Evolutionary conservation across 2,113 vertebrate species (phyloP).

Genomic region (Neogobius melanostomus): DNA sequence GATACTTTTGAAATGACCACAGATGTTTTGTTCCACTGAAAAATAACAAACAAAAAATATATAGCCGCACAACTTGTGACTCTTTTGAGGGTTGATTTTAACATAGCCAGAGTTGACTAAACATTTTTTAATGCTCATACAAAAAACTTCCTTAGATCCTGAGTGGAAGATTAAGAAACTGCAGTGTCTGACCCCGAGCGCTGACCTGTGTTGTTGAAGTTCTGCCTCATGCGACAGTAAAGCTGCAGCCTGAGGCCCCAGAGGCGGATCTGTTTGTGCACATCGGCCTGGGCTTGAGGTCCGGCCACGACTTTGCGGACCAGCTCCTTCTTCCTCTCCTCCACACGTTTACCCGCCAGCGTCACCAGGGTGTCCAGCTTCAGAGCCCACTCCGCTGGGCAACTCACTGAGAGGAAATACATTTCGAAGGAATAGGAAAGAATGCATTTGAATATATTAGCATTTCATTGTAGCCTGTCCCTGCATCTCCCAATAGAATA

Average conservation of each 20-base stretch:
- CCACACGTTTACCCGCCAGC: conserved; percentile 60
- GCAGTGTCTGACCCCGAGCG: conserved; percentile 11
- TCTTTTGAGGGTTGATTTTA: too few relatives aligned
- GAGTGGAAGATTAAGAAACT: conserved; percentile 13
- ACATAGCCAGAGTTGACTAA: too few relatives aligned
- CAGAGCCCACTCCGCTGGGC: conserved; percentile 63
- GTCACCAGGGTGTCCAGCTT: conserved; percentile 73
- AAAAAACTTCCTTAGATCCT: background rate
- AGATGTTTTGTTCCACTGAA: too few relatives aligned
- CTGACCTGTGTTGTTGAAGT: conserved; percentile 71
- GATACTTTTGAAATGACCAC: too few relatives aligned
- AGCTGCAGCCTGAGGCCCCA: conserved; percentile 75
- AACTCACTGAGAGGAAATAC: conserved; percentile 53
- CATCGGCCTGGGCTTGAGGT: conserved; percentile 60
- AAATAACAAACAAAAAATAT: too few relatives aligned
- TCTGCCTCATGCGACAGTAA: conserved; percentile 76
- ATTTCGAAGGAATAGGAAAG: background rate
- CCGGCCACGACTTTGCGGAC: conserved; percentile 43
- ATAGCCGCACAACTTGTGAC: too few relatives aligned
- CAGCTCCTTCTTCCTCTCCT: conserved; percentile 63
- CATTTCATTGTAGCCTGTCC: conserved; percentile 6
- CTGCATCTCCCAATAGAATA: background rate
- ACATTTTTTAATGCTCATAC: background rate
- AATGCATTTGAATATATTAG: conserved; percentile 7
- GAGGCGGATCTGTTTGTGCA: conserved; percentile 61